Evolutionary conservation across 2,113 vertebrate genomes (phyloP), one percentile per base, ranked within the genome.

Genomic region (Leptosomus discolor): DNA sequence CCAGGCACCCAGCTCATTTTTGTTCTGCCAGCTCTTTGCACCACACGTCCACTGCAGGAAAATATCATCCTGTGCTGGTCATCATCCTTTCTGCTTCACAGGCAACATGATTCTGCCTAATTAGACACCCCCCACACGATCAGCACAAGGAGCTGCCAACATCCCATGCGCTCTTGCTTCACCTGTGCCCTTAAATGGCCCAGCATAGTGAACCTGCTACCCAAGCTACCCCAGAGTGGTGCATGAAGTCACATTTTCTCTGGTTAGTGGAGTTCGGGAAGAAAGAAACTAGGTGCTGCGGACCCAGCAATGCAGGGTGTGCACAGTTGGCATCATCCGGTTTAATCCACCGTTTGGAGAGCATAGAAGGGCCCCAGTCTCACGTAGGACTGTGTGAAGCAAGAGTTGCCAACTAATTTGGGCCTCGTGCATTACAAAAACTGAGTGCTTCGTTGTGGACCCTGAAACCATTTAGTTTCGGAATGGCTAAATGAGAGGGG

Each of bases 341-440:
- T 67, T 78, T 91, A 56, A 67, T 50, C 24, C 17, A 56, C 29
- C 18, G 0, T 34, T 48, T 70, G 56, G 20, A 45, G 56, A 48
- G 21, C 29, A 11, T 0, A 10, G 65, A 12, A 65, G 18, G 24
- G n/a, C 4, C 17, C 14, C 9, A 11, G 0, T 27, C 23, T 53
- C 79, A 24, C 0, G 1, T 9, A 58, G n/a, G 57, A 16, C 26
- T 45, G 15, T 3, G 2, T 11, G 48, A 64, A 77, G 48, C 9
- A 45, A 84, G 61, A 67, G 12, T 17, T 2, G 0, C 7, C n/a
- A 2, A n/a, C 13, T 9, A 22, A 45, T 63, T 1, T 24, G 24
- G 37, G 23, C 54, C 34, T 18, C 0, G 1, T 17, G 17, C 14
- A 7, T 30, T 36, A 41, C 11, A 45, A n/a, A 85, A 56, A 12